These are phyloP conservation scores for Meandrusa payeni DNA, from an alignment of 2,888 invertebrate species.

Conservation along the genomic window DNA sequence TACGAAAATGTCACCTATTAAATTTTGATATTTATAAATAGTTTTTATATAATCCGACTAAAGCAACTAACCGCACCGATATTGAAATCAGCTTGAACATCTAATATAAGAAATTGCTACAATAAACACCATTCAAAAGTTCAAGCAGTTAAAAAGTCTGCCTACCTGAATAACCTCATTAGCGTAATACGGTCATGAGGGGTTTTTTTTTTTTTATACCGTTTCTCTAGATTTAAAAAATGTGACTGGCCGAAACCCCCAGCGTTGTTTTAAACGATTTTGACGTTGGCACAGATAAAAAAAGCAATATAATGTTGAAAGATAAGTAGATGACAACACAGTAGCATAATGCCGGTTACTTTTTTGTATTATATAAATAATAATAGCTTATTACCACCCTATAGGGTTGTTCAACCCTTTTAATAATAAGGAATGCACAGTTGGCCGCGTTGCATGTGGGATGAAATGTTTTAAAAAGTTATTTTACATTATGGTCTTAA, in stretches of 20 bases:
- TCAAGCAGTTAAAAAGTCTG: too few relatives aligned
- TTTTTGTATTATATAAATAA: slow-evolving; percentile 61
- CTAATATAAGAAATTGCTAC: too few relatives aligned
- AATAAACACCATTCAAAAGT: too few relatives aligned
- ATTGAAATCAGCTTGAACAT: too few relatives aligned
- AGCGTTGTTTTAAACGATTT: slow-evolving; percentile 61
- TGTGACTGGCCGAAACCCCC: slow-evolving; percentile 42
- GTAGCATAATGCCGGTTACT: slow-evolving; percentile 44
- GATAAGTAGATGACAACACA: slow-evolving; percentile 57
- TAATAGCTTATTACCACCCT: slow-evolving; percentile 66
- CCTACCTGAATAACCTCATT: too few relatives aligned
- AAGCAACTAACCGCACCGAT: too few relatives aligned
- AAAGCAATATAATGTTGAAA: slow-evolving; percentile 48
- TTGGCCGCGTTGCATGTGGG: slow-evolving; percentile 64
- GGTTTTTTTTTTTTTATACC: too few relatives aligned
- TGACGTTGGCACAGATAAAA: slow-evolving; percentile 37
- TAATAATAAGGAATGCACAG: slow-evolving; percentile 67
- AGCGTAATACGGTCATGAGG: too few relatives aligned
- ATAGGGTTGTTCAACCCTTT: slow-evolving; percentile 70
- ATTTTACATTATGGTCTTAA: slow-evolving; percentile 45
- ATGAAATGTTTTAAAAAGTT: slow-evolving; percentile 56
- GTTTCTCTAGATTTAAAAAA: background rate
- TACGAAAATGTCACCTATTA: too few relatives aligned
- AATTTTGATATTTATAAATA: too few relatives aligned
- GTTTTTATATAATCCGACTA: too few relatives aligned